Base-by-base conservation (phyloP, 2,888 invertebrate genomes). In the Achlya flavicornis region DNA sequence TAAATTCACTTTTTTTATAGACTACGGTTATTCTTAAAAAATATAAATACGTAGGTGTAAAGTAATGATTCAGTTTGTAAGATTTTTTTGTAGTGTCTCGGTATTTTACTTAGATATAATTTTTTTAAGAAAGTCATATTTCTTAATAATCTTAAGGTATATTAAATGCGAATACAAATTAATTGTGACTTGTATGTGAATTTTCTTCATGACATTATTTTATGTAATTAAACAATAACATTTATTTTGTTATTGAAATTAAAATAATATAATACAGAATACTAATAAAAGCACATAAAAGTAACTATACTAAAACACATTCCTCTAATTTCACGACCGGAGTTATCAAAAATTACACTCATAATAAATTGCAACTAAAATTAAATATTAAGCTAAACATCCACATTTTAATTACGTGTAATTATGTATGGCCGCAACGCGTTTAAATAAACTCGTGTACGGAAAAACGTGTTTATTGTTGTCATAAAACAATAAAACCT, bases 401-500 rank as follows among this genome's bases (percentile, higher is more conserved):
- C 73, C 77, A 72, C 69, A 72, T 76, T 85, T 84, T 85, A 81
- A 86, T 84, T 75, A 75, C 80, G 64, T 66, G 74, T 77, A 82
- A 85, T 85, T 78, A 83, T 78, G 72, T 75, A 64, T 72, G 66
- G 79, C 83, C 83, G 64, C 82, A 79, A 71, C 12, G 12, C 62
- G 62, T 60, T 62, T 69, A 77, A 76, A 78, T 74, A 80, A 78
- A 78, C 77, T 71, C 61, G 65, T 58, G 62, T 63, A 66, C 70
- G 19, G 19, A 53, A 19, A 53, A 61, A 62, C 60, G 67, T 66
- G 74, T 88, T 86, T 87, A 88, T 83, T 83, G 83, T 82, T 75
- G 80, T 82, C 79, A 82, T 87, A 80, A 87, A 86, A 89, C 88
- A 90, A 91, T 91, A 89, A 91, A 91, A 88, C 81, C 76, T 73